Evolutionary conservation across 2,888 invertebrate species (phyloP), one percentile per base, ranked within the genome.

Genomic region (Stenodema calcarata): DNA sequence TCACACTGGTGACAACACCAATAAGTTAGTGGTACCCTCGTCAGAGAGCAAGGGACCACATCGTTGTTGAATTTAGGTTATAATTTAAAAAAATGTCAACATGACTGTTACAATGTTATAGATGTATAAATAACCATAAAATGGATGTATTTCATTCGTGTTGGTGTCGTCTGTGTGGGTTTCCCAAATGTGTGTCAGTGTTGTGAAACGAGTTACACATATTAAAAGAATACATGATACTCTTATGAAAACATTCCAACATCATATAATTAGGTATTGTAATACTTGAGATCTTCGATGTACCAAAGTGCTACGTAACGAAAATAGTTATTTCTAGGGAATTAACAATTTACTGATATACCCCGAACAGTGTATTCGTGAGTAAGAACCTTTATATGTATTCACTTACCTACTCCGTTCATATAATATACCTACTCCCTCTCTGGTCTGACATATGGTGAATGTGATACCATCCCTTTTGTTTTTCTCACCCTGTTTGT

Each of bases 1-100:
- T 78, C 78, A 78, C 78, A 78, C 78, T 42, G 78, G 78, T 78
- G 78, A 78, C 78, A 78, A 78, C 78, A 78, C 78, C 78, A 78
- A 78, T 42, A 62, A 62, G 23, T 23, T 23, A 2, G 62, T 27
- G 62, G 62, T 62, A 27, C 23, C 27, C 27, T 62, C 23, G 62
- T 62, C 23, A 27, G 4, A 23, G 6, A 62, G 23, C 62, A 9
- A 23, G 62, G 27, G 23, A 6, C 62, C 62, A 27, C 23, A 1
- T 62, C 27, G 62, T 62, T 62, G 62, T 62, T 62, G 23, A 23
- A 62, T 62, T 23, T 62, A 62, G 23, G 27, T 62, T 62, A 27
- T 62, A 7, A 18, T 2, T 54, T 11, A 23, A 23, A 9, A 23
- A 62, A 62, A 50, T 50, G n/a, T n/a, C 50, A 50, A 16, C 62